Percentiles rank a stretch among this genome's conserved stretches.
phyloP scores from a whole-genome alignment of 1,140 invertebrate species.

The Meloidogyne hapla region DNA sequence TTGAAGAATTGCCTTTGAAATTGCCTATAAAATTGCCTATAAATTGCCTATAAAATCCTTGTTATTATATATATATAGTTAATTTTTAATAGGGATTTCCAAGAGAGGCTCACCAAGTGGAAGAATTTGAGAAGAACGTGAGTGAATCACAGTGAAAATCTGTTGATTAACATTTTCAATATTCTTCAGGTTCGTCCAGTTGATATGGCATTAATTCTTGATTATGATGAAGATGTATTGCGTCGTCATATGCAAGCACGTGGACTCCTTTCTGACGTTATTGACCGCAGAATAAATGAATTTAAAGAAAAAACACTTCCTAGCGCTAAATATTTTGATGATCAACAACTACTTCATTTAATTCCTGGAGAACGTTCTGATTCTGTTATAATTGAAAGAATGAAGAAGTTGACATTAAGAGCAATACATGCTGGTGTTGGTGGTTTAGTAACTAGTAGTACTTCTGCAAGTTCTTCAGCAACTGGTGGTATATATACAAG shows the following conservation, averaged over 20 bases:
- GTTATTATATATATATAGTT: no score
- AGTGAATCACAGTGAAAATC: not conserved
- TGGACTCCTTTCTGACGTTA: constrained; percentile 54
- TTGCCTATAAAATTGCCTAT: no score
- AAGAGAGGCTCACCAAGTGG: constrained; percentile 61
- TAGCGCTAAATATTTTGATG: constrained; percentile 63
- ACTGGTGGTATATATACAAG: not conserved
- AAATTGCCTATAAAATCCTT: no score
- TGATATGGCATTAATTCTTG: constrained; percentile 62
- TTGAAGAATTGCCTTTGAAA: no score
- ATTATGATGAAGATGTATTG: constrained; percentile 61
- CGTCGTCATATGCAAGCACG: constrained; percentile 56
- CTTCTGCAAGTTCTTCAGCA: constrained; percentile 9
- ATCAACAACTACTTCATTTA: constrained; percentile 62
- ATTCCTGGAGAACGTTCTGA: constrained; percentile 63
- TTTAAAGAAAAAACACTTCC: constrained; percentile 60
- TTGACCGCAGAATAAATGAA: constrained; percentile 60
- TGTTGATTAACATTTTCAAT: constrained; percentile 22
- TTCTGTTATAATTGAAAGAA: constrained; percentile 56
- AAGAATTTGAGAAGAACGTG: constrained; percentile 62
- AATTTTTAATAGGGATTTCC: no score
- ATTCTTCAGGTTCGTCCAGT: constrained; percentile 54
- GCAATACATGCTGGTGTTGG: constrained; percentile 57
- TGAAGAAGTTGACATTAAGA: constrained; percentile 50
- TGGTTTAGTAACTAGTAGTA: not conserved